Percentiles rank a stretch among this genome's conserved stretches.
These are phyloP conservation scores for Sebastes hubbsi DNA, from an alignment of 2,797 vertebrate genomes.

Conservation along the genomic window DNA sequence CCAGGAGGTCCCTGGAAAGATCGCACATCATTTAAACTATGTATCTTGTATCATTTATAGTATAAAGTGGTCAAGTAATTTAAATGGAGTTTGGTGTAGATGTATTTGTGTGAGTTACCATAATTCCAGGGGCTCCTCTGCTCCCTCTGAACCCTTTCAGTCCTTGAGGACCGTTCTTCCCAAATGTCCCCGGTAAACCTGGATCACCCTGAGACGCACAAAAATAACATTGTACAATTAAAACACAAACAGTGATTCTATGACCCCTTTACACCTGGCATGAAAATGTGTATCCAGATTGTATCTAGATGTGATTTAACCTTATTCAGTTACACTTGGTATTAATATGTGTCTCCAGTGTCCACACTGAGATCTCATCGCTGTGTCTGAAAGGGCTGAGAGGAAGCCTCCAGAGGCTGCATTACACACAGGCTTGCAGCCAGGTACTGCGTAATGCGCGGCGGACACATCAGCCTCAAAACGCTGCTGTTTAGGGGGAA, in stretches of 20 bases:
- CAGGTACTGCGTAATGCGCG: too few species aligned
- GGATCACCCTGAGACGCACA: constrained; percentile 89
- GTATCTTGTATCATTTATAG: background rate
- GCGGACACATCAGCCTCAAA: too few species aligned
- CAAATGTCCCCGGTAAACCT: constrained; percentile 87
- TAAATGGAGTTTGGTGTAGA: background rate
- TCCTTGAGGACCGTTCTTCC: constrained; percentile 93
- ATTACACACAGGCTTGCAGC: too few species aligned
- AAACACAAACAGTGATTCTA: background rate
- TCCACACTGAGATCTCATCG: too few species aligned
- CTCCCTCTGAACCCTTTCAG: constrained; percentile 94
- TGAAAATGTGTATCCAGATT: too few species aligned
- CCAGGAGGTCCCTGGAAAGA: constrained; percentile 89
- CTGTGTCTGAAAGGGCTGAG: too few species aligned
- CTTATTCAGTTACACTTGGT: too few species aligned
- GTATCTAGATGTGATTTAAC: too few species aligned
- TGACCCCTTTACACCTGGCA: background rate
- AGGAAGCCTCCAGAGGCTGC: too few species aligned
- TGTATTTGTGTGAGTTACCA: constrained; percentile 81
- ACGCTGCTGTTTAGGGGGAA: too few species aligned
- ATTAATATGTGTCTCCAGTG: too few species aligned
- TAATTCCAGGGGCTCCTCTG: constrained; percentile 89
- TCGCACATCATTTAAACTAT: constrained; percentile 6
- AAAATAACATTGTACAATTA: background rate
- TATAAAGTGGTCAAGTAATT: background rate